Percentiles rank a stretch among this genome's conserved stretches.
Conservation (phyloP, 1,140 invertebrate species). For the Drosophila auraria region DNA sequence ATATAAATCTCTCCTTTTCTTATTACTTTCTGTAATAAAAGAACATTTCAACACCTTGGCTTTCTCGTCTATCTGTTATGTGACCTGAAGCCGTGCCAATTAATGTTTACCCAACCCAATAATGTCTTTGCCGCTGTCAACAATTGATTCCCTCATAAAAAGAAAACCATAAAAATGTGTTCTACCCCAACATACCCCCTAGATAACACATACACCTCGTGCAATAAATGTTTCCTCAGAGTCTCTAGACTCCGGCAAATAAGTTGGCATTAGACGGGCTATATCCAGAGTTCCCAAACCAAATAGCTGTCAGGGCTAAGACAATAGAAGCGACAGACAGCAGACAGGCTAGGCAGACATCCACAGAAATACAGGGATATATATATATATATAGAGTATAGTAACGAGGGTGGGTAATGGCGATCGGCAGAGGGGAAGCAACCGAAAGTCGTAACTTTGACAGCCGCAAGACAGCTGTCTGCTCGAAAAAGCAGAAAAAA, state of each 20-base stretch:
- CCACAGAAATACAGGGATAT: conserved; percentile 1
- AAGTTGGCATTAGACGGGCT: conserved; percentile 18
- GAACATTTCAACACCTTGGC: conserved; percentile 5
- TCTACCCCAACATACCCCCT: conserved; percentile 14
- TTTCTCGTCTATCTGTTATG: conserved; percentile 2
- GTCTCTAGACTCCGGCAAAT: conserved; percentile 3
- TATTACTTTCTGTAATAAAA: neutral
- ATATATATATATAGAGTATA: neutral
- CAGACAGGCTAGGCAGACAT: conserved; percentile 40
- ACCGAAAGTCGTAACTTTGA: conserved; percentile 57
- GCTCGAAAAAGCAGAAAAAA: conserved; percentile 30
- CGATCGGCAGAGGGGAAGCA: conserved; percentile 24
- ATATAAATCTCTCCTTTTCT: neutral
- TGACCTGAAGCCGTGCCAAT: conserved; percentile 18
- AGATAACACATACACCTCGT: conserved; percentile 23
- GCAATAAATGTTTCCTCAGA: conserved; percentile 23
- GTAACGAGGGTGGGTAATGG: conserved; percentile 11
- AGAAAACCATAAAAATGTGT: conserved; percentile 17
- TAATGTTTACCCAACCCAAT: conserved; percentile 39
- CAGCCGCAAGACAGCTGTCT: conserved; percentile 71
- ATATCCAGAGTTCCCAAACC: conserved; percentile 13
- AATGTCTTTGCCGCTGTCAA: conserved; percentile 24
- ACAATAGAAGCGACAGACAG: conserved; percentile 30
- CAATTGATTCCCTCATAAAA: conserved; percentile 34
- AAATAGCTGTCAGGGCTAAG: conserved; percentile 62